Conservation (phyloP, 2,113 vertebrate genomes). For the Chaetorhynchus papuensis region DNA sequence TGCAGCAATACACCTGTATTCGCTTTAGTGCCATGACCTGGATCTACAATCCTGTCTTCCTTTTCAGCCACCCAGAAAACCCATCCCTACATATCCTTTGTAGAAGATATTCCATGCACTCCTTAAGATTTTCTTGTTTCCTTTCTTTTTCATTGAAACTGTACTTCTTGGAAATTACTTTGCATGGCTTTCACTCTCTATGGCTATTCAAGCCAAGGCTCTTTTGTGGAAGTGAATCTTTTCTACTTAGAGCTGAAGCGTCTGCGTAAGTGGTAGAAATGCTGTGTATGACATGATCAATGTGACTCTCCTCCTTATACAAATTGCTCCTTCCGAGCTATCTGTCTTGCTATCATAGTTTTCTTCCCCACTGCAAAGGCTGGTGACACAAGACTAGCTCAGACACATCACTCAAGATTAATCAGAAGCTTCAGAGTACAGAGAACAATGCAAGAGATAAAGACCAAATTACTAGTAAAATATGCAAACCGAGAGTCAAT, state of each 20-base stretch:
- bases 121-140: background rate
- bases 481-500: background rate
- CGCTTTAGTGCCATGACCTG: background rate
- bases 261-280: background rate
- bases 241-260: background rate
- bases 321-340: conserved; percentile 43
- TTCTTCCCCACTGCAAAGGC: conserved; percentile 4
- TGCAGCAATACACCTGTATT: background rate
- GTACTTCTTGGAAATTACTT: background rate
- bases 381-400: conserved; percentile 14
- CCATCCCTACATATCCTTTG: background rate
- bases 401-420: conserved; percentile 4
- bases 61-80: background rate
- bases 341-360: conserved; percentile 11
- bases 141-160: background rate
- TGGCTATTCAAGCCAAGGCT: background rate
- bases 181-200: background rate
- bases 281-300: conserved; percentile 44
- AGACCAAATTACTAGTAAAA: conserved; percentile 1
- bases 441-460: conserved; percentile 25
- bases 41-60: background rate
- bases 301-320: conserved; percentile 42
- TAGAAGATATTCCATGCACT: background rate
- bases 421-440: background rate
- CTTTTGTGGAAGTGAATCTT: background rate